These are phyloP conservation scores for Gallinago paraguaiae DNA, from an alignment of 2,113 vertebrate species.

Conservation along the genomic window DNA sequence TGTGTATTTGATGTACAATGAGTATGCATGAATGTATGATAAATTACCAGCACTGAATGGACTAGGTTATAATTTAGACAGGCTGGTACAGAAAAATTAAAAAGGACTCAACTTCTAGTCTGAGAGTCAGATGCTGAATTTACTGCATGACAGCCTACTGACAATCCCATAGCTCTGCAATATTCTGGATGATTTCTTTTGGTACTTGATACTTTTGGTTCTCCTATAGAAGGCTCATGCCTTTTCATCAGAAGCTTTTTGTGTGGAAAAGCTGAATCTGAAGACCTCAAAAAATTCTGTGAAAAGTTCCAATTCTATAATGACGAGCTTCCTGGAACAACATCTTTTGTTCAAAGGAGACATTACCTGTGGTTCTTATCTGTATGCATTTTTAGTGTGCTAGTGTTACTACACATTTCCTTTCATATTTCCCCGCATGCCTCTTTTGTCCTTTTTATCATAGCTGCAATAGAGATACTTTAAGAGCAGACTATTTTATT, in stretches of 20 bases:
- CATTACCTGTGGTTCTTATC: background rate
- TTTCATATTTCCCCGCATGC: background rate
- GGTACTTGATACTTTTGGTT: background rate
- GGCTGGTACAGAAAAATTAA: background rate
- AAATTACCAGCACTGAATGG: background rate
- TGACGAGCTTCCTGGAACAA: background rate
- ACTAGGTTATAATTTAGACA: background rate
- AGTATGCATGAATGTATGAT: background rate
- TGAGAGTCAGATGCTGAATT: background rate
- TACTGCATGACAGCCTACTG: background rate
- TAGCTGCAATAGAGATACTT: background rate
- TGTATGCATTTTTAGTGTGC: background rate
- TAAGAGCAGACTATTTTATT: background rate
- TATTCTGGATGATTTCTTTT: background rate
- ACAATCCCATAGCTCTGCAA: background rate
- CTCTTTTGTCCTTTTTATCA: background rate
- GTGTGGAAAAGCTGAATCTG: background rate
- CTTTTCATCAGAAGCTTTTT: background rate
- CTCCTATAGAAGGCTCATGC: background rate
- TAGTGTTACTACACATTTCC: background rate
- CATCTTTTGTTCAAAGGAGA: background rate
- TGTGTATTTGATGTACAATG: background rate
- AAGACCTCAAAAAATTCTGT: background rate
- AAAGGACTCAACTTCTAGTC: background rate
- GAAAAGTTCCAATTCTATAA: background rate